Evolutionary conservation across 2,113 vertebrate genomes (phyloP), one percentile per base, ranked within the genome.

Genomic region (Scophthalmus maximus): DNA sequence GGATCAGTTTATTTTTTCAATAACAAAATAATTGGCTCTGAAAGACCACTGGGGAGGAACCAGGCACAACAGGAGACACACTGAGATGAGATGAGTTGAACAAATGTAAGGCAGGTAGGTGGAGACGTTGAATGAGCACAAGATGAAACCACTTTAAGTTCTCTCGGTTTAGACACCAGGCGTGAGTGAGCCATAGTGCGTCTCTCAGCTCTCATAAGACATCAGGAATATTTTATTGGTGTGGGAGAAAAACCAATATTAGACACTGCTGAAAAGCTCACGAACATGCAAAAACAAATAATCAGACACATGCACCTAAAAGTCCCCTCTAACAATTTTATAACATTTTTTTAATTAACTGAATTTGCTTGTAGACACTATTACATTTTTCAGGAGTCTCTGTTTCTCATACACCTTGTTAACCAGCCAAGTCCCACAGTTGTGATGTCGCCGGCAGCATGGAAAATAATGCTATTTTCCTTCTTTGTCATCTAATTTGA

Each of bases 21-120:
- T 81, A 87, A 80, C 59, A 74, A 46, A 23, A 69, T 89, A 85
- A 91, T 82, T 89, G 73, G 63, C 84, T 81, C 14, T 34, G 42
- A 59, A 68, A 68, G 64, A 78, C 76, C 82, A 65, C 56, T 38
- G 30, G 75, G 72, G 73, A 78, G 50, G 69, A 66, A 76, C 23
- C 40, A 36, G 52, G 57, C 40, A 36, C 18, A 1, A 6, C n/a
- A 58, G 68, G 26, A 68, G 26, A 36, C 58, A 23, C 8, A 32
- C 18, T 27, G 40, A n/a, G 17, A 42, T 34, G 34, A 68, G 23
- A 8, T 49, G 47, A 22, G n/a, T 51, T 55, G 40, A 50, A 55
- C 34, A 27, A 34, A 20, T 59, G 38, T 27, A 18, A 72, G 34
- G 57, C 50, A 60, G 29, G n/a, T 6, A 63, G 57, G 12, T 15